Base-by-base conservation (phyloP, 2,797 vertebrate genomes). In the Lates japonicus region DNA sequence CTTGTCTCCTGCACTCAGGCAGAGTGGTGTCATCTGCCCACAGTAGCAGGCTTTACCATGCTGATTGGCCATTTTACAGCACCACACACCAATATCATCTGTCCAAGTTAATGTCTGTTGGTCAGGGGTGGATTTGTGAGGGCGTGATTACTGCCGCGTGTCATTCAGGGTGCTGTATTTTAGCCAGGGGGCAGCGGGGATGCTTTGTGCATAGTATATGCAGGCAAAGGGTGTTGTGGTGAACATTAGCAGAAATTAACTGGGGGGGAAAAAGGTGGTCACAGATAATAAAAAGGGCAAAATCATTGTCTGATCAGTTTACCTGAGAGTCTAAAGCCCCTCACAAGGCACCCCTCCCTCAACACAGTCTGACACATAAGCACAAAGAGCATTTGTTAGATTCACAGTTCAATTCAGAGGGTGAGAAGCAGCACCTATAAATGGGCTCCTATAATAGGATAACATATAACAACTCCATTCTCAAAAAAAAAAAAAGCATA, bases 241-340 rank as follows among this genome's bases (percentile, higher is more conserved):
- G 85, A 91, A 83, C 85, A 90, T 87, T 76, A 78, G 74, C 86
- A 91, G 71, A 90, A 87, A 90, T 80, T 35, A 88, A 90, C 48
- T 59, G 55, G 77, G 44, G 29, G 58, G 52, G 75, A 67, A 46
- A 71, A 82, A 81, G 54, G 87, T 90, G 89, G 41, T 90, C 65
- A 84, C 25, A 73, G 63, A 76, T 72, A 74, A 75, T 57, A 67
- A 77, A 78, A 80, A 76, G 70, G 80, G 69, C 48, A 86, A 87
- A 82, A 44, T 78, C 41, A 81, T 69, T 33, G 58, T 90, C 87
- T 86, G 78, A 85, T 82, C 68, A 12, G 65, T 82, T 95, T 95
- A 95, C 94, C 95, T 95, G 90, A 83, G 83, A 88, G 87, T 86
- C 91, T 95, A 95, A 92, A 93, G 94, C 91, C 94, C 91, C 90